Base-by-base conservation (phyloP, 2,113 vertebrate genomes). In the Sinocyclocheilus grahami region DNA sequence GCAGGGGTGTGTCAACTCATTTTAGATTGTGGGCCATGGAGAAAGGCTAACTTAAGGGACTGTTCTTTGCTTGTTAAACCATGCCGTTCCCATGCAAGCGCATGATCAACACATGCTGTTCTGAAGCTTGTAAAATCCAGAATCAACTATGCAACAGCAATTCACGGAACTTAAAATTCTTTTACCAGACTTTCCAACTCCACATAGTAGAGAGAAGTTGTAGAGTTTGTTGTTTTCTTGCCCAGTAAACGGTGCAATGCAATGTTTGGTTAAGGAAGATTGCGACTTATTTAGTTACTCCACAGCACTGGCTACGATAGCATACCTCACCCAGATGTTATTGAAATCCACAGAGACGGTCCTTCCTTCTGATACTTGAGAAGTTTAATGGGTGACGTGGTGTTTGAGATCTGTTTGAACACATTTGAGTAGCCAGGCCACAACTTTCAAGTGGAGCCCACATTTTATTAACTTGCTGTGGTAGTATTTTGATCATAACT, bases 401-500 rank as follows among this genome's bases (percentile, higher is more conserved):
- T 69, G 65, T 3, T 20, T 3, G 67, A 71, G 67, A 71, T 37
- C 16, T 71, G 30, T 77, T 77, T 55, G 13, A 77, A 77, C 1
- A 27, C 37, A 7, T 78, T 55, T 18, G 14, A 78, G 24, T 14
- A 55, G 48, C 27, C n/a, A 30, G 8, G 24, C 46, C 14, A 76
- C 42, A 74, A 74, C 37, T 42, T 22, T 76, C 12, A 24, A 30
- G 14, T 33, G 1, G 3, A 89, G 46, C 24, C 65, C 78, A 83
- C 67, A 89, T 86, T 87, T 13, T 67, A 84, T 4, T 84, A 55
- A 60, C 51, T 81, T 18, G 72, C 67, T 8, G 33, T 83, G 20
- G 22, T 53, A 85, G 77, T 18, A 55, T 65, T 81, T 11, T 69
- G n/a, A 79, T 83, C 6, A 16, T 14, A 8, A 16, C 22, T 30